These are phyloP conservation scores for Tetragonisca angustula DNA, from an alignment of 2,888 invertebrate genomes.

Conservation along the genomic window DNA sequence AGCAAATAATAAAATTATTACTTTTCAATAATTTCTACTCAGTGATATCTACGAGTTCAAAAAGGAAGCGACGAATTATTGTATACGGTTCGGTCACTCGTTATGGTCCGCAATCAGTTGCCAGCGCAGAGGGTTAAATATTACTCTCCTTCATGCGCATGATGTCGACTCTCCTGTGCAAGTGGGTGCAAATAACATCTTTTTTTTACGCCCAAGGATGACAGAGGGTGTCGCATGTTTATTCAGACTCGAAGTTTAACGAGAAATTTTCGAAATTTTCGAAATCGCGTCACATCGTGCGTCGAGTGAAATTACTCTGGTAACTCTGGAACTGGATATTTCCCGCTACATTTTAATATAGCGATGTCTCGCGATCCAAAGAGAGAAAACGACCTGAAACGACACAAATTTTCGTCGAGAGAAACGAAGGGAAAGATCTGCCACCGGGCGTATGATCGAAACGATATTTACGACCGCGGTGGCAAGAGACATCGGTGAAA, in stretches of 20 bases:
- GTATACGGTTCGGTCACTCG: too few relatives aligned
- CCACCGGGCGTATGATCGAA: neutral
- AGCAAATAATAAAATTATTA: too few relatives aligned
- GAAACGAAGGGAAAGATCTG: neutral
- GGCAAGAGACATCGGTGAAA: neutral
- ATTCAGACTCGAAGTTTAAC: neutral
- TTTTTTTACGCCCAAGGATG: neutral
- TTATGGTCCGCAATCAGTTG: too few relatives aligned
- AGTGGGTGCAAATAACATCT: neutral
- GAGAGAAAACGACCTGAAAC: neutral
- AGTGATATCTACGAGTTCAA: too few relatives aligned
- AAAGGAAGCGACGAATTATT: too few relatives aligned
- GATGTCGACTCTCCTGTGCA: neutral
- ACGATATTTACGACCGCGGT: slow-evolving; percentile 7
- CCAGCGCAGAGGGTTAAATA: neutral
- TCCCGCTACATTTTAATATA: neutral
- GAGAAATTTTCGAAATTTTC: too few relatives aligned
- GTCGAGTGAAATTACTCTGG: neutral
- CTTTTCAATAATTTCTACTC: too few relatives aligned
- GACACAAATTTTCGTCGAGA: neutral
- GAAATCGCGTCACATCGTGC: too few relatives aligned
- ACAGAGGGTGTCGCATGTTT: neutral
- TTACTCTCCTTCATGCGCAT: too few relatives aligned
- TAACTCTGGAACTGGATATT: neutral
- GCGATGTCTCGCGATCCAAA: neutral